Evolutionary conservation across 2,888 invertebrate genomes (phyloP).

Genomic region (Drosophila testacea): DNA sequence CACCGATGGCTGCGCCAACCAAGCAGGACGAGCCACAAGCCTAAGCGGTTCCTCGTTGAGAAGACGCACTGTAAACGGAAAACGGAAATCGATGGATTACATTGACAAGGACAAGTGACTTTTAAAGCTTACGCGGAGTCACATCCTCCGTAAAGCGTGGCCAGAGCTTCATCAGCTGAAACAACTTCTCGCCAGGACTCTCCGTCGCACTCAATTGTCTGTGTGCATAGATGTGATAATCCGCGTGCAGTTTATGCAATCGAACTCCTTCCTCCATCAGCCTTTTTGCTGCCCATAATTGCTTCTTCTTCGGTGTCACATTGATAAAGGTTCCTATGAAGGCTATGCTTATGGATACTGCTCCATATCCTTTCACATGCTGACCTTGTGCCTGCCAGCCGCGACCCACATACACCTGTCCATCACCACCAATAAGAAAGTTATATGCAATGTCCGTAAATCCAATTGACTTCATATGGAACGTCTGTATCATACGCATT

Average conservation of each 20-base stretch:
- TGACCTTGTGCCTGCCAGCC: conserved; percentile 88
- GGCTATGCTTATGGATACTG: conserved; percentile 90
- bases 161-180: conserved; percentile 89
- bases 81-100: background rate
- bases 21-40: conserved; percentile 56
- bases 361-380: conserved; percentile 89
- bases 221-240: conserved; percentile 90
- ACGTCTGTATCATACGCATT: conserved; percentile 88
- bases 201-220: conserved; percentile 88
- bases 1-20: conserved; percentile 66
- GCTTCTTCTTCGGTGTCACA: conserved; percentile 79
- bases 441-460: conserved; percentile 92
- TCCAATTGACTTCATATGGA: conserved; percentile 88
- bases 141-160: conserved; percentile 86
- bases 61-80: conserved; percentile 46
- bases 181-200: conserved; percentile 90
- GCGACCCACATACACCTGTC: conserved; percentile 86
- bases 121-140: conserved; percentile 47
- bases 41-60: conserved; percentile 64
- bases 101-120: background rate
- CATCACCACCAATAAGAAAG: conserved; percentile 89
- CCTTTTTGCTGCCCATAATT: conserved; percentile 88
- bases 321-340: conserved; percentile 90
- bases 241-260: conserved; percentile 87
- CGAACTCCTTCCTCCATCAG: conserved; percentile 88